Conservation (phyloP, 2,888 invertebrate species). For the Archaeoteleia sp. region DNA sequence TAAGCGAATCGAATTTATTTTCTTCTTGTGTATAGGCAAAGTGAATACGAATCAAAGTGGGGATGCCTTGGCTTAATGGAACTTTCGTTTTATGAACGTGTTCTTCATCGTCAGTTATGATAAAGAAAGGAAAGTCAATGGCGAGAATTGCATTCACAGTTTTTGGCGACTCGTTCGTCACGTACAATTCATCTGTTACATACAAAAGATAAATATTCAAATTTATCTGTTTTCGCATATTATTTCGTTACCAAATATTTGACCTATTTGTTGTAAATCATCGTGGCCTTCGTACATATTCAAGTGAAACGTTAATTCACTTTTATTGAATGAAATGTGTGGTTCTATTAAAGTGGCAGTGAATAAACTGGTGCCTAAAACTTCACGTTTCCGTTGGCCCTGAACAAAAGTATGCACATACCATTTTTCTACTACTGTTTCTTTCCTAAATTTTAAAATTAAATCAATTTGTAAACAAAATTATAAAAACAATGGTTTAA, state of each 20-base stretch:
- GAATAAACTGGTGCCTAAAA: slow-evolving; percentile 76
- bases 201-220: slow-evolving; percentile 4
- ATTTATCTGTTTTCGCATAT: slow-evolving; percentile 1
- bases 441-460: slow-evolving; percentile 53
- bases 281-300: slow-evolving; percentile 76
- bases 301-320: slow-evolving; percentile 76
- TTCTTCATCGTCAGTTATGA: slow-evolving; percentile 55
- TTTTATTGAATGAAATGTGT: slow-evolving; percentile 76
- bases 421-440: slow-evolving; percentile 77
- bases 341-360: slow-evolving; percentile 79
- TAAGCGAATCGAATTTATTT: slow-evolving; percentile 58
- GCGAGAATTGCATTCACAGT: slow-evolving; percentile 76
- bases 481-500: background rate
- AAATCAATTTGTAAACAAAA: too few relatives aligned
- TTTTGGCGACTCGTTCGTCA: slow-evolving; percentile 78
- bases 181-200: slow-evolving; percentile 76
- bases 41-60: slow-evolving; percentile 54
- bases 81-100: slow-evolving; percentile 54
- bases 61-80: slow-evolving; percentile 53
- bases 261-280: slow-evolving; percentile 76
- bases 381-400: slow-evolving; percentile 77
- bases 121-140: slow-evolving; percentile 76
- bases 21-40: slow-evolving; percentile 59
- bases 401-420: slow-evolving; percentile 78
- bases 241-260: slow-evolving; percentile 7